Conservation (phyloP, 2,888 invertebrate species). For the Cantharis nigra region DNA sequence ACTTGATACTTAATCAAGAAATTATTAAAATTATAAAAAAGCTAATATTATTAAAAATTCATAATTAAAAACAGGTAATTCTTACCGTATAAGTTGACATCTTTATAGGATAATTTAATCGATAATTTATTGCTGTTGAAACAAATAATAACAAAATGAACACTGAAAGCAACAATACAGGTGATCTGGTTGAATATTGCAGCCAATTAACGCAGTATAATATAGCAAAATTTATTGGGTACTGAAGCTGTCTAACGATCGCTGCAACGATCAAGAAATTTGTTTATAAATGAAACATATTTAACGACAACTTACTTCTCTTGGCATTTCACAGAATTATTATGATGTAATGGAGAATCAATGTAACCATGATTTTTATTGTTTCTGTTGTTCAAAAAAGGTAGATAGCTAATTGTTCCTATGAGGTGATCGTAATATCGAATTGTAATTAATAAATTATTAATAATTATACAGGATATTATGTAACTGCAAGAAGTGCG, state of each 20-base stretch:
- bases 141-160: not conserved
- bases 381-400: not conserved
- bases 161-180: not conserved
- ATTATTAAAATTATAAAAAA: not conserved
- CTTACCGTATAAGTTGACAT: not conserved
- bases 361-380: constrained; percentile 3
- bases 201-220: not conserved
- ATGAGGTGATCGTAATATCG: not conserved
- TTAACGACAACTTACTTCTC: constrained; percentile 1
- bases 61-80: not conserved
- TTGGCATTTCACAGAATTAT: not conserved
- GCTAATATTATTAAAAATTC: not conserved
- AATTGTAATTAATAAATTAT: not conserved
- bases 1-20: not conserved
- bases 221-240: not conserved
- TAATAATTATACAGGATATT: not conserved
- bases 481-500: not conserved
- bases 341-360: not conserved
- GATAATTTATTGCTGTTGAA: not conserved
- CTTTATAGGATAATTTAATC: not conserved
- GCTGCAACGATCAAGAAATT: not conserved
- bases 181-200: not conserved
- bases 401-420: not conserved
- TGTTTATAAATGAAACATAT: not conserved
- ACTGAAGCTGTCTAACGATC: not conserved